Percentiles rank a stretch among this genome's conserved stretches.
These are phyloP conservation scores for Isichthys henryi DNA, from an alignment of 2,113 vertebrate species.

Conservation along the genomic window DNA sequence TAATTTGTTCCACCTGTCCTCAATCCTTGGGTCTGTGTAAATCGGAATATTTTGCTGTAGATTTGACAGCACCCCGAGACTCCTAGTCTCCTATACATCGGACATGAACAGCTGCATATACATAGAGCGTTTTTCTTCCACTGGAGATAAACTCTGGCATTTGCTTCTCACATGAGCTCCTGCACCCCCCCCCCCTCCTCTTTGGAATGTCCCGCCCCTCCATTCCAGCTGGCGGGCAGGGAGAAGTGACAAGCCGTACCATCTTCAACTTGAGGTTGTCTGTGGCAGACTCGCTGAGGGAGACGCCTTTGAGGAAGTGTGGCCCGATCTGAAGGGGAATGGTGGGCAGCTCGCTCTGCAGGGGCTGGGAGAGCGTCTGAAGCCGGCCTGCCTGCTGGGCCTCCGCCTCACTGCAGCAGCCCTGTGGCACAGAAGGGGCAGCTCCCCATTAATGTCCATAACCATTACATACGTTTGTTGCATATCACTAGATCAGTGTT, in stretches of 20 bases:
- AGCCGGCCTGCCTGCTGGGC: conserved; percentile 91
- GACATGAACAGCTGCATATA: not conserved
- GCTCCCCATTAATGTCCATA: not conserved
- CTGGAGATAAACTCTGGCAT: not conserved
- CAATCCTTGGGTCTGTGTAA: not conserved
- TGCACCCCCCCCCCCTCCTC: too few relatives aligned
- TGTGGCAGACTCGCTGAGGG: conserved; percentile 86
- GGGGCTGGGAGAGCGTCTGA: conserved; percentile 87
- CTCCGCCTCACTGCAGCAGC: conserved; percentile 93
- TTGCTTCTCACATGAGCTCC: not conserved
- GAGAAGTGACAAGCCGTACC: conserved; percentile 53
- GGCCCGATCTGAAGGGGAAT: conserved; percentile 92
- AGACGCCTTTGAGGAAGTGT: conserved; percentile 92
- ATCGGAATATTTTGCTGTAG: not conserved
- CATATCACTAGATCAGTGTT: not conserved
- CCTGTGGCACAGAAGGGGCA: conserved; percentile 48
- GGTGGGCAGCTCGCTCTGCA: conserved; percentile 94
- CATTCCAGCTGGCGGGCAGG: not conserved
- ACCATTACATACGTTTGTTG: not conserved
- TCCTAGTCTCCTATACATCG: not conserved
- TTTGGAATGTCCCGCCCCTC: not conserved
- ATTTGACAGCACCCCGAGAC: not conserved
- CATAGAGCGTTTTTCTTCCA: not conserved
- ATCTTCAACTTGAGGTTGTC: conserved; percentile 97
- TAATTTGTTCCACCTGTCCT: not conserved